Conservation (phyloP, 1,140 invertebrate genomes). For the Pachyrhynchus sulphureomaculatus region DNA sequence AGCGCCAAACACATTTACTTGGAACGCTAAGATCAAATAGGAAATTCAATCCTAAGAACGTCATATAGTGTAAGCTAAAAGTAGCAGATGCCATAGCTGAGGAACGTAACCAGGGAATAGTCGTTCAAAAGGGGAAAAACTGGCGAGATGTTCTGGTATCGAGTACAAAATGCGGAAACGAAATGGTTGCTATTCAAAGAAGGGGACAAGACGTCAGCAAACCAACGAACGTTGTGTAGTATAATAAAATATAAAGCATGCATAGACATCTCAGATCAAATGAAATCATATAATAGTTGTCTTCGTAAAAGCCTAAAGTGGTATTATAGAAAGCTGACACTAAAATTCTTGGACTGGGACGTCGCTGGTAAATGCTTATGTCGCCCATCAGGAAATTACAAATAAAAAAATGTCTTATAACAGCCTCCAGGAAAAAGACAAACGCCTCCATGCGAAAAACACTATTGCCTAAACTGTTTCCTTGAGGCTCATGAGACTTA, state of each 20-base stretch:
- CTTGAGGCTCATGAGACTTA: too few species aligned
- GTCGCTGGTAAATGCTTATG: conserved; percentile 40
- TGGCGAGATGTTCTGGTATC: conserved; percentile 37
- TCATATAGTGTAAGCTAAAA: conserved; percentile 27
- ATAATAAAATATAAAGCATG: conserved; percentile 28
- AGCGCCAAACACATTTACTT: conserved; percentile 45
- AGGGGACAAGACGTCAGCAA: conserved; percentile 5
- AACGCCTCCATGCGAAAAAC: too few species aligned
- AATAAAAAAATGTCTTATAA: conserved; percentile 20
- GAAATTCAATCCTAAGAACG: conserved; percentile 36
- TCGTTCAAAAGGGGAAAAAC: conserved; percentile 39
- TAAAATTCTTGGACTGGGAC: conserved; percentile 45
- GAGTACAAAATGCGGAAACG: conserved; percentile 34
- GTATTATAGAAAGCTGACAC: conserved; percentile 46
- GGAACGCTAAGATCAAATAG: conserved; percentile 44
- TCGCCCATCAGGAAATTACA: conserved; percentile 31
- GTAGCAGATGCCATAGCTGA: conserved; percentile 9
- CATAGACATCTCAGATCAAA: conserved; percentile 37
- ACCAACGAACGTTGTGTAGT: conserved; percentile 19
- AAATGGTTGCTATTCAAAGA: conserved; percentile 10
- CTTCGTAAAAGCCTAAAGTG: conserved; percentile 45
- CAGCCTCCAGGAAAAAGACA: conserved; percentile 12
- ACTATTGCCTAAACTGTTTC: too few species aligned
- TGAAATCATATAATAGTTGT: conserved; percentile 45
- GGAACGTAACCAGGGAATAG: conserved; percentile 20